Evolutionary conservation across 92 coral and sea anemone species (phyloP).

Genomic region (Paragorgia papillata): DNA sequence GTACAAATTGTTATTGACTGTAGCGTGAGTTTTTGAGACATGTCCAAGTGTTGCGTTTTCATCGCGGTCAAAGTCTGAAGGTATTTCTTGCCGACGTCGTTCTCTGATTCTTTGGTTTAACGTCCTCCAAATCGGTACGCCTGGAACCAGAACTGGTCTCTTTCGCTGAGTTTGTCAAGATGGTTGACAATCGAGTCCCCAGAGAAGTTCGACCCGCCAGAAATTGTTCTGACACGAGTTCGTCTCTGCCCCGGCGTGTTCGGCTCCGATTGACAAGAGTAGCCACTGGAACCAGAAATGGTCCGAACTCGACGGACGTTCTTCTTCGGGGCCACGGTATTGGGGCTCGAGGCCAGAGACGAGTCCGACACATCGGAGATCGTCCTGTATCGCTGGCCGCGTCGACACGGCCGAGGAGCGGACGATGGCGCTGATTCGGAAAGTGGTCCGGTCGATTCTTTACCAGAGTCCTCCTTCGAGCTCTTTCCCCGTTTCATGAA

Average conservation of each 20-base stretch:
- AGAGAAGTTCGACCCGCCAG: conserved; percentile 38
- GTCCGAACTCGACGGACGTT: conserved; percentile 9
- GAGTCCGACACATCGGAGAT: not conserved
- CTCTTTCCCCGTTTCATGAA: conserved; percentile 27
- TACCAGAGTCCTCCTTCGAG: not conserved
- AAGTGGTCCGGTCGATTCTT: not conserved
- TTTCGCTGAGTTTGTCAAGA: conserved; percentile 30
- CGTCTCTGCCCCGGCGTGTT: conserved; percentile 2
- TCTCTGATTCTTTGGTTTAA: not conserved
- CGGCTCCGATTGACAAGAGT: conserved; percentile 10
- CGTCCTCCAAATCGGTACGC: conserved; percentile 43
- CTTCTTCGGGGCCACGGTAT: not conserved
- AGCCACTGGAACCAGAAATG: conserved; percentile 22
- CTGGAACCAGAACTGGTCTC: conserved; percentile 42
- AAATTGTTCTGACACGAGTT: not conserved
- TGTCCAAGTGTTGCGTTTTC: no score
- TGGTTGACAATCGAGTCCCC: conserved; percentile 35
- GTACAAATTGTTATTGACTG: no score
- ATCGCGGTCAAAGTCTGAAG: no score
- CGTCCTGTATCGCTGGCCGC: conserved; percentile 7
- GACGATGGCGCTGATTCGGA: not conserved
- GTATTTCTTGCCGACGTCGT: not conserved
- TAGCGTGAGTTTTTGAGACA: no score
- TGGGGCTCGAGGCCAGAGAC: not conserved
- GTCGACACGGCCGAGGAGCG: not conserved